Conservation (phyloP, 2,888 invertebrate species). For the Pristionchus arcanus region DNA sequence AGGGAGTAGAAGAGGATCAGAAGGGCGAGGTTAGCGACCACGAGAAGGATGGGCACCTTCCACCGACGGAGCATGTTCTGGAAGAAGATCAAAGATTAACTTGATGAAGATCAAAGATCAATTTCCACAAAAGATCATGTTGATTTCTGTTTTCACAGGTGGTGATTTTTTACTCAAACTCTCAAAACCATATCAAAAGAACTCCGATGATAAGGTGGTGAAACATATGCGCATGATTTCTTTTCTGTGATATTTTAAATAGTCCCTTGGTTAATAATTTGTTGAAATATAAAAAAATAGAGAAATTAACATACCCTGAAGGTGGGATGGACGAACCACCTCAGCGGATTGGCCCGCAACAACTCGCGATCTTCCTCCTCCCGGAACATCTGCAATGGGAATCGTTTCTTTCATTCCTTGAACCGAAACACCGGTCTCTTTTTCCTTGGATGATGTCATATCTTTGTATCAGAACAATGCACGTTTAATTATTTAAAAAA, state of each 20-base stretch:
- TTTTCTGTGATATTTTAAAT: too few species aligned
- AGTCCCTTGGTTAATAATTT: too few species aligned
- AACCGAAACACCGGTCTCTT: too few species aligned
- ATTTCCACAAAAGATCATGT: not conserved
- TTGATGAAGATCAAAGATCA: not conserved
- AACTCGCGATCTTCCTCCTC: conserved; percentile 93
- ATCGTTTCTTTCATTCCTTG: not conserved
- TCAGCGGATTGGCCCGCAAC: conserved; percentile 93
- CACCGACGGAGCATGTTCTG: conserved; percentile 67
- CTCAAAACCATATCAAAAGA: too few species aligned
- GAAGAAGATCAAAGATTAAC: not conserved
- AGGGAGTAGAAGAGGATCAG: conserved; percentile 76
- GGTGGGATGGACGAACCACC: conserved; percentile 96
- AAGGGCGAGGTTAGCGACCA: conserved; percentile 75
- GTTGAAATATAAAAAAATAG: not conserved
- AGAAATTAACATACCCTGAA: conserved; percentile 88
- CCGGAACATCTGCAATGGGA: conserved; percentile 84
- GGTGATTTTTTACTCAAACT: not conserved
- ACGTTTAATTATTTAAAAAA: too few species aligned
- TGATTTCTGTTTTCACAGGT: not conserved
- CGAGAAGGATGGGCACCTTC: conserved; percentile 76
- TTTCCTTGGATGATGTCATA: too few species aligned
- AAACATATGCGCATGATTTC: too few species aligned
- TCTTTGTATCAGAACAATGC: too few species aligned
- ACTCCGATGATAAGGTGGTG: too few species aligned